Percentiles rank a stretch among this genome's conserved stretches.
Conservation (phyloP, 2,113 vertebrate genomes). For the Varanus komodoensis region DNA sequence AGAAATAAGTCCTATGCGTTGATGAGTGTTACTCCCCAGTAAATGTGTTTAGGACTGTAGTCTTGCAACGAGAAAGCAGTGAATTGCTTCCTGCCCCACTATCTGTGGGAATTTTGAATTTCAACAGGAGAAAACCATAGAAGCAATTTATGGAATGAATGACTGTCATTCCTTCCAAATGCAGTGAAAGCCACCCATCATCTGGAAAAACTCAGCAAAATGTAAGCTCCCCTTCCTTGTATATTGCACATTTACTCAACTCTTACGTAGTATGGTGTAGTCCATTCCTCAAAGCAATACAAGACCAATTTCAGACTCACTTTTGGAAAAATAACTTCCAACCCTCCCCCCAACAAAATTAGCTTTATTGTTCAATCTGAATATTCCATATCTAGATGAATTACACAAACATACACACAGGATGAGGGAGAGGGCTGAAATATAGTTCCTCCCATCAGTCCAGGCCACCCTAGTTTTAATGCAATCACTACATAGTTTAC, state of each 20-base stretch:
- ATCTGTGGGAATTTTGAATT: conserved; percentile 55
- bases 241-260: conserved; percentile 52
- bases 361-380: conserved; percentile 61
- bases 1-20: background rate
- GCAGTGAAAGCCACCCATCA: conserved; percentile 52
- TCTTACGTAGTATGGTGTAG: conserved; percentile 37
- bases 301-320: conserved; percentile 50
- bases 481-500: conserved; percentile 67
- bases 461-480: conserved; percentile 67
- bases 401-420: background rate
- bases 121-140: conserved; percentile 58
- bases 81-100: conserved; percentile 30
- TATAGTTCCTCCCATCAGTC: conserved; percentile 70
- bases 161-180: conserved; percentile 62
- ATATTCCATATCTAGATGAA: conserved; percentile 54
- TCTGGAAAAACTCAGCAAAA: conserved; percentile 49
- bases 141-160: conserved; percentile 41
- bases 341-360: conserved; percentile 41
- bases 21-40: background rate
- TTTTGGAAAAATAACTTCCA: conserved; percentile 49
- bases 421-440: conserved; percentile 36
- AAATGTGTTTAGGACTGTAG: conserved; percentile 24
- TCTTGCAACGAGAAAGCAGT: background rate
- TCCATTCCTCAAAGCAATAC: conserved; percentile 61
- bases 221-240: conserved; percentile 48